Evolutionary conservation across 2,113 vertebrate species (phyloP), one percentile per base, ranked within the genome.

Genomic region (Hypomesus transpacificus): DNA sequence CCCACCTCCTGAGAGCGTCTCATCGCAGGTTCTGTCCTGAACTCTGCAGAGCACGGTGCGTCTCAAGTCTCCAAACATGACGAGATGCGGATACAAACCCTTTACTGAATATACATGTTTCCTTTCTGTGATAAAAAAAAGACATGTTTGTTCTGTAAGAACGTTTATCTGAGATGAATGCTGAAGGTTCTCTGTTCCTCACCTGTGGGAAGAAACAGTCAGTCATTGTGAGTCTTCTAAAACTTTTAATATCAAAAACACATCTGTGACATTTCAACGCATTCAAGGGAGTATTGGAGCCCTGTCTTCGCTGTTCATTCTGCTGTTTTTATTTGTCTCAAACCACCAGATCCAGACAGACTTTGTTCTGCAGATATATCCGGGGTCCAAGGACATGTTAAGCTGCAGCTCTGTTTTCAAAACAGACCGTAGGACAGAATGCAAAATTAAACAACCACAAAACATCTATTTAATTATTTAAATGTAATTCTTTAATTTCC

Each of bases 381-480:
- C 16, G 62, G 70, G 50, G 65, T 76, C 69, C 4, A 34, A 22
- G 70, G 64, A 50, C 50, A 69, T 4, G 1, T 9, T 56, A 20
- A 62, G 9, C 46, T 75, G 61, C n/a, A 56, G 46, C 69, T 66
- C 71, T 75, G 17, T 67, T 17, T 60, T 46, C 39, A 46, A 46
- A 46, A 46, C 39, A 46, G 24, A 18, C 22, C 52, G 24, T 24
- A 66, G 21, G 16, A 26, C 51, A 68, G 46, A 53, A 58, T 53
- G 68, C 18, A 14, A 74, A 75, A 39, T 73, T 17, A 72, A 74
- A 75, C 75, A 77, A 57, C n/a, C 68, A 59, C 28, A 59, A 31
- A 61, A 65, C 2, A 16, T 46, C 31, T 0, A 46, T 46, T 46
- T 46, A 46, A 66, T 79, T 62, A 78, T 81, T 82, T 70, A 14